Base-by-base conservation (phyloP, 2,888 invertebrate genomes). In the Rhorus exstirpatorius region DNA sequence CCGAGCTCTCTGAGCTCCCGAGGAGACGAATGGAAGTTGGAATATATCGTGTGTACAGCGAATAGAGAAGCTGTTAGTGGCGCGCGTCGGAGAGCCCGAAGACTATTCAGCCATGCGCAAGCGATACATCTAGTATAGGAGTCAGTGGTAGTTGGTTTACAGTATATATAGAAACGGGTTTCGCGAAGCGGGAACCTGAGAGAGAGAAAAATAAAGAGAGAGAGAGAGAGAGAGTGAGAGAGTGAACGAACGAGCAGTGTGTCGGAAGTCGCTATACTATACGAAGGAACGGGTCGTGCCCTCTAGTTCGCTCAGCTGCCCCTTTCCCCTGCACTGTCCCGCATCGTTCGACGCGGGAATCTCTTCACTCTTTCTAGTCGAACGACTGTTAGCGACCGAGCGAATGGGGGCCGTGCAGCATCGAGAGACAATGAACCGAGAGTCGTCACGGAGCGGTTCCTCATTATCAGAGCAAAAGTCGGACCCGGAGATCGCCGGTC, bases 391-490 rank as follows among this genome's bases (percentile, higher is more conserved):
- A 71, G 75, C 74, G 76, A 53, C 12, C 61, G 44, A 75, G 53
- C 60, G 60, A 58, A 70, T 51, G 58, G 55, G 77, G 70, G 31
- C 61, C 53, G 49, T 35, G 38, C 70, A 78, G 49, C 74, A 67
- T 65, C 82, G 82, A 71, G 81, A 85, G 81, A 84, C 85, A 84
- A 85, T 84, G 85, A 85, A 85, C 85, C 84, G 79, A 53, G 72
- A 55, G n/a, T 71, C 58, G 63, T 74, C 75, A 19, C 76, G 53
- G 70, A 76, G 38, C 35, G n/a, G 60, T 26, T 65, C 46, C 46
- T 58, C 81, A 75, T 78, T 70, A 83, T 71, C 74, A 19, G 72
- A 74, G 70, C 49, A 58, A 63, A 31, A 61, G 68, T 81, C 68
- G 75, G 76, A 67, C 17, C 58, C 51, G 58, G 60, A 60, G 65